Percentiles rank a stretch among this genome's conserved stretches.
Conservation (phyloP, 2,113 vertebrate genomes). For the Lota lota region DNA sequence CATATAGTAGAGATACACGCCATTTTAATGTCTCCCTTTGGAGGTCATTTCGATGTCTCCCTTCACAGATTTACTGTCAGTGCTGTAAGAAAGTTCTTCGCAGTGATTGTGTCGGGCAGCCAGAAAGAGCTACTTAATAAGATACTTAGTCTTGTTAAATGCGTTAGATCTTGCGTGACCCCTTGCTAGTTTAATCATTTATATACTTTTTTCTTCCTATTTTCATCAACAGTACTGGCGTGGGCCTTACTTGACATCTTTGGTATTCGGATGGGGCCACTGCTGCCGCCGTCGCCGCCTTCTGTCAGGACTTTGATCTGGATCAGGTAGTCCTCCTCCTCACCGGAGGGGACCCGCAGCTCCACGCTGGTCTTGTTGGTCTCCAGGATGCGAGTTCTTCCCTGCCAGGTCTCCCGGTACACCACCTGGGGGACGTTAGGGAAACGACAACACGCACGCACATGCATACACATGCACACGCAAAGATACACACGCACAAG, state of each 20-base stretch:
- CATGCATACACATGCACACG: neutral
- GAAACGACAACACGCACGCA: neutral
- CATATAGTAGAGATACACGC: no score
- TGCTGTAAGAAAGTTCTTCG: no score
- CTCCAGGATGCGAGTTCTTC: slow-evolving; percentile 76
- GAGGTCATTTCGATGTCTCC: no score
- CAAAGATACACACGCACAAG: neutral
- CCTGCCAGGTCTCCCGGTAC: slow-evolving; percentile 81
- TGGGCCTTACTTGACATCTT: slow-evolving; percentile 82
- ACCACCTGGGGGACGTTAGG: slow-evolving; percentile 70
- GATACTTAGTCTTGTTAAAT: no score
- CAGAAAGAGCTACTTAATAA: neutral
- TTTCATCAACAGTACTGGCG: slow-evolving; percentile 19
- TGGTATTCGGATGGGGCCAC: slow-evolving; percentile 85
- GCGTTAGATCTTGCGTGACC: no score
- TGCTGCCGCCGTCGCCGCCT: slow-evolving; percentile 86
- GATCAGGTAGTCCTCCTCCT: slow-evolving; percentile 86
- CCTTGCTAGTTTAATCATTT: no score
- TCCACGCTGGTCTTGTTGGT: slow-evolving; percentile 87
- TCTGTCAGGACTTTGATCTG: slow-evolving; percentile 85
- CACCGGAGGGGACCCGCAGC: slow-evolving; percentile 81
- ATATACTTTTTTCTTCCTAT: slow-evolving; percentile 11
- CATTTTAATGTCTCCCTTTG: no score
- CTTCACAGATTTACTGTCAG: no score
- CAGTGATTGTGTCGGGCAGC: neutral